Conservation (phyloP, 1,140 invertebrate species). For the Drosophila punjabiensis region DNA sequence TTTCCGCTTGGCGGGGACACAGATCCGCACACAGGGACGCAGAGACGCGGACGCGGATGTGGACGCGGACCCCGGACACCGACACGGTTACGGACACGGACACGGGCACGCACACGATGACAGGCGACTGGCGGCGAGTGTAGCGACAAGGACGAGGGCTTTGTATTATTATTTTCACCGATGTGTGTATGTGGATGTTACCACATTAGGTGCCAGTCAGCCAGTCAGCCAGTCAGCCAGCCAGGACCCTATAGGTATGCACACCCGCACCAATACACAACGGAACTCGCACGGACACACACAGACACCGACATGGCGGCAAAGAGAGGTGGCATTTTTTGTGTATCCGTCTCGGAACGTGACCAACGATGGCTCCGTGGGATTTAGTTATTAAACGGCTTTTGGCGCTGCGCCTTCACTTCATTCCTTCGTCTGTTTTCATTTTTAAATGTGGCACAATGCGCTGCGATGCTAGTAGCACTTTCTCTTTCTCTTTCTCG, state of each 20-base stretch:
- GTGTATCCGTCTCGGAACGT: slow-evolving; percentile 71
- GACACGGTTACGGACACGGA: slow-evolving; percentile 18
- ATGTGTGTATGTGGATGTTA: slow-evolving; percentile 58
- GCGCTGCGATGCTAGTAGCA: slow-evolving; percentile 25
- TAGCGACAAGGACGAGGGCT: slow-evolving; percentile 48
- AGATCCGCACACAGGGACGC: slow-evolving; percentile 8
- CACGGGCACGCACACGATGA: slow-evolving; percentile 40
- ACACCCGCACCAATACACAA: slow-evolving; percentile 27
- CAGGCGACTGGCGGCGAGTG: slow-evolving; percentile 23
- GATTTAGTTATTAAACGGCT: slow-evolving; percentile 81
- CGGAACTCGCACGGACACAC: slow-evolving; percentile 22
- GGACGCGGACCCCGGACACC: slow-evolving; percentile 9
- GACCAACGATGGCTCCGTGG: slow-evolving; percentile 56
- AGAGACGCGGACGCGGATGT: not conserved
- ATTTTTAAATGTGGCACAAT: slow-evolving; percentile 79
- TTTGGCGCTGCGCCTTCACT: slow-evolving; percentile 50
- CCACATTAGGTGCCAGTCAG: slow-evolving; percentile 66
- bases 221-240: too few species aligned
- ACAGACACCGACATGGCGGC: slow-evolving; percentile 14
- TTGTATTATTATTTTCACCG: slow-evolving; percentile 74
- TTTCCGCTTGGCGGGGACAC: slow-evolving; percentile 69
- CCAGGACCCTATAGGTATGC: slow-evolving; percentile 66
- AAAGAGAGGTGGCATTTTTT: slow-evolving; percentile 59
- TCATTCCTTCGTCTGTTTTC: slow-evolving; percentile 55
- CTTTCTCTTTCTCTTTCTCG: slow-evolving; percentile 23